Base-by-base conservation (phyloP, 2,113 vertebrate genomes). In the Xiphophorus maculatus region DNA sequence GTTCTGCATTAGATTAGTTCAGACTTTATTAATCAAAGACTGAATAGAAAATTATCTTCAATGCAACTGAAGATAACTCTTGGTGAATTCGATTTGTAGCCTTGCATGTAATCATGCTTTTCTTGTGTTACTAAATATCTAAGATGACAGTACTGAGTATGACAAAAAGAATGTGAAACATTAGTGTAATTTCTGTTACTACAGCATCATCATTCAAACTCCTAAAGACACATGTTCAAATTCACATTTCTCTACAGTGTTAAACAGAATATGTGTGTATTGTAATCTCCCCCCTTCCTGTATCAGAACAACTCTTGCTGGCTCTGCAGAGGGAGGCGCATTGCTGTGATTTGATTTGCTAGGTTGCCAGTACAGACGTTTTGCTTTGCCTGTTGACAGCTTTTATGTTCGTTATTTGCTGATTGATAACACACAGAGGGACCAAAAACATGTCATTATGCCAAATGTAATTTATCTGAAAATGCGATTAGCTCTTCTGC, bases 241-340 rank as follows among this genome's bases (percentile, higher is more conserved):
- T 14, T 65, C 37, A 76, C 42, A 73, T 66, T 10, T 29, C 4
- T 60, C 63, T 64, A 35, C 48, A 27, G 14, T 79, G 42, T 76
- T 85, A 71, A 32, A 69, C 28, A 65, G 61, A 15, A 69, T 74
- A 29, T 69, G 37, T 82, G 81, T 80, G 83, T 28, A 10, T 54
- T 71, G 35, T 70, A 66, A 77, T 81, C 86, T 85, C 85, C 76
- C 73, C 71, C 74, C 82, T 67, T 69, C 25, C 60, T 76, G 69
- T 76, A 77, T 77, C 48, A 77, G 71, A 48, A 19, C 5, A 17
- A 48, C 70, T 86, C 87, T 81, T 80, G 19, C 76, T 76, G 69
- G 79, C 87, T 88, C 88, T 90, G 91, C 88, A 92, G 91, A 90
- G 89, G 78, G 77, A 89, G 81, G 82, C 80, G 84, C 89, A 91